Conservation (phyloP, 2,113 vertebrate genomes). For the Panthera uncia region DNA sequence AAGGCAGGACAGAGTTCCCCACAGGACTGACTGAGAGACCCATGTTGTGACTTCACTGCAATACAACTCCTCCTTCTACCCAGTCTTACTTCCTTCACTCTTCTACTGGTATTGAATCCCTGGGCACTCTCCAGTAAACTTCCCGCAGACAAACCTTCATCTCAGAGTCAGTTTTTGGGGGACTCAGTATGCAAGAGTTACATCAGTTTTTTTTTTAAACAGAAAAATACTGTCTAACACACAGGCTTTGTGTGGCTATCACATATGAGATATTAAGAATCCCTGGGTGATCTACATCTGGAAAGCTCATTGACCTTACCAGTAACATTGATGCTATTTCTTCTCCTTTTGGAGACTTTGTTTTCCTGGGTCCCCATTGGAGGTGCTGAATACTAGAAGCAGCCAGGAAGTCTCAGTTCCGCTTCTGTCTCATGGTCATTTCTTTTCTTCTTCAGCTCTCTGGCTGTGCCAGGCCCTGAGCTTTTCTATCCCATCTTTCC, state of each 20-base stretch:
- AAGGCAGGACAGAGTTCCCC: not conserved
- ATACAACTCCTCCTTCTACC: not conserved
- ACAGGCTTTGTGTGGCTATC: not conserved
- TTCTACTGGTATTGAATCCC: not conserved
- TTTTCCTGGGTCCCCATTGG: not conserved
- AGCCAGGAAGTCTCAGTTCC: not conserved
- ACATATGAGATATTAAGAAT: slow-evolving; percentile 2
- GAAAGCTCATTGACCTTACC: slow-evolving; percentile 23
- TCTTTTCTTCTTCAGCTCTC: slow-evolving; percentile 11
- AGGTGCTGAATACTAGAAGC: not conserved
- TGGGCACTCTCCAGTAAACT: not conserved
- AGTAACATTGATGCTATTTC: not conserved
- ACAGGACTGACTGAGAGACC: not conserved
- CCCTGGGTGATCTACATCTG: not conserved
- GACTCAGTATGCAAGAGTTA: not conserved
- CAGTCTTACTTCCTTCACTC: not conserved
- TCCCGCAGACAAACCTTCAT: not conserved
- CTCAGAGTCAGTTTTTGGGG: not conserved
- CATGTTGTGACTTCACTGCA: not conserved
- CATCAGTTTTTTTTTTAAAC: not conserved
- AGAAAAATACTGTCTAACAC: not conserved
- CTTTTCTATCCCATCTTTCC: slow-evolving; percentile 24
- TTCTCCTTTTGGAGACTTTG: not conserved
- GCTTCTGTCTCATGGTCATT: not conserved
- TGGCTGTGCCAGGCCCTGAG: not conserved